Percentiles rank a stretch among this genome's conserved stretches.
Conservation (phyloP, 2,888 invertebrate genomes). For the Sycophila texana region DNA sequence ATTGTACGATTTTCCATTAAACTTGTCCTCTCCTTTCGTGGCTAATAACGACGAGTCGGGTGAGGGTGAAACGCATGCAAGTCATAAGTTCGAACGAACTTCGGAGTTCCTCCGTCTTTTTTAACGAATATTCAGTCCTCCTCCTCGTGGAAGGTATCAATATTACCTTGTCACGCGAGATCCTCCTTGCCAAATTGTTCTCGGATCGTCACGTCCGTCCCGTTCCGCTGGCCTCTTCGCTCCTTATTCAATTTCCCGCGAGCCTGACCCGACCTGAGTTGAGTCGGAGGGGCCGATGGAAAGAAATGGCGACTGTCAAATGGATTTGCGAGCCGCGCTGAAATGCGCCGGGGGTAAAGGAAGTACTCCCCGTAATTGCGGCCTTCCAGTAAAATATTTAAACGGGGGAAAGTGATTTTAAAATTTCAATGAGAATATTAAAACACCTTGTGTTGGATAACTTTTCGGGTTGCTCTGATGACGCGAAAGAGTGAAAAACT, state of each 20-base stretch:
- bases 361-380: too few species aligned
- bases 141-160: constrained; percentile 25
- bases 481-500: too few species aligned
- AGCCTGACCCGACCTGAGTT: neutral
- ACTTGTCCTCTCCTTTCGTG: neutral
- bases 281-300: neutral
- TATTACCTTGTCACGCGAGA: constrained; percentile 53
- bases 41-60: neutral
- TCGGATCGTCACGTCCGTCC: constrained; percentile 41
- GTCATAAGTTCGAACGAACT: neutral
- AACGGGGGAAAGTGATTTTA: too few species aligned
- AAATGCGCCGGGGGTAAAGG: neutral
- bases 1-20: too few species aligned
- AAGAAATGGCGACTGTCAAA: constrained; percentile 1
- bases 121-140: constrained; percentile 1
- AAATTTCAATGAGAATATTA: too few species aligned
- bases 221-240: constrained; percentile 9
- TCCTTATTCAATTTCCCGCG: constrained; percentile 50
- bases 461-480: too few species aligned
- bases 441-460: too few species aligned
- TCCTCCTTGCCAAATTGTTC: constrained; percentile 57
- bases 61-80: neutral
- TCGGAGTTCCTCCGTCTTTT: neutral
- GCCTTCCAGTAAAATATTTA: too few species aligned
- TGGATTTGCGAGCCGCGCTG: neutral